phyloP scores from a whole-genome alignment of 2,888 invertebrate species.

The Branchellion lobata region DNA sequence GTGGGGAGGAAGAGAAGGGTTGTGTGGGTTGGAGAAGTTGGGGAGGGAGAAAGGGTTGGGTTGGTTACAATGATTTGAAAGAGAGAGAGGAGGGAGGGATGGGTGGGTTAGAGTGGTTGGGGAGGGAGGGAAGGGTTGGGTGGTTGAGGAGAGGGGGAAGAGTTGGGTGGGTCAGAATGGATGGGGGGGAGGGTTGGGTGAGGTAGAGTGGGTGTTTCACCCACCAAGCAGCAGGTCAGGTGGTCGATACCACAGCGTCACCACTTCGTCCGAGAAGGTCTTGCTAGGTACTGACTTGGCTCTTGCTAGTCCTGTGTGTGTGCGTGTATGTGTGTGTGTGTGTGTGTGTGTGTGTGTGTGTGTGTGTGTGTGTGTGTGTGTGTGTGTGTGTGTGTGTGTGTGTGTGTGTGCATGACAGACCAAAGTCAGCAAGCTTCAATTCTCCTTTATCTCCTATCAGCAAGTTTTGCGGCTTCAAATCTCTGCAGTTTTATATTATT shows the following conservation, averaged over 20 bases:
- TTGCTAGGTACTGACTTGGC: constrained; percentile 98
- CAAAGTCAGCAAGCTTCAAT: constrained; percentile 94
- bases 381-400: neutral
- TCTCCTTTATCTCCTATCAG: constrained; percentile 94
- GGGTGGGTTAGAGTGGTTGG: no score
- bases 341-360: constrained; percentile 2
- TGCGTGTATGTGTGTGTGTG: neutral
- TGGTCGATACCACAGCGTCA: constrained; percentile 96
- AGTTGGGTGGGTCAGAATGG: no score
- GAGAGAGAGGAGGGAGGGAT: no score
- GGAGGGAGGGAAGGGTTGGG: no score
- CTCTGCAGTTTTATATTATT: constrained; percentile 64
- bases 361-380: neutral
- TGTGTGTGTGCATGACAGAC: constrained; percentile 58
- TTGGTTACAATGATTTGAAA: no score
- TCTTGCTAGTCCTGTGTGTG: constrained; percentile 77
- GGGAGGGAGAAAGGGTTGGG: no score
- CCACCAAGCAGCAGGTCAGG: constrained; percentile 91
- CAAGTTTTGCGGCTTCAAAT: constrained; percentile 97
- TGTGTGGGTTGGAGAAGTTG: no score
- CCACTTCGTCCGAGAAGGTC: constrained; percentile 92
- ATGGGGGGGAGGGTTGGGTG: no score
- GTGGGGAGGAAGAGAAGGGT: no score
- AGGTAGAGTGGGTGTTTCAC: no score
- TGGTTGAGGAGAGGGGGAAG: no score